Evolutionary conservation across 64 coral and sea anemone genomes (phyloP), one percentile per base, ranked within the genome.

Genomic region (Montipora cactus): DNA sequence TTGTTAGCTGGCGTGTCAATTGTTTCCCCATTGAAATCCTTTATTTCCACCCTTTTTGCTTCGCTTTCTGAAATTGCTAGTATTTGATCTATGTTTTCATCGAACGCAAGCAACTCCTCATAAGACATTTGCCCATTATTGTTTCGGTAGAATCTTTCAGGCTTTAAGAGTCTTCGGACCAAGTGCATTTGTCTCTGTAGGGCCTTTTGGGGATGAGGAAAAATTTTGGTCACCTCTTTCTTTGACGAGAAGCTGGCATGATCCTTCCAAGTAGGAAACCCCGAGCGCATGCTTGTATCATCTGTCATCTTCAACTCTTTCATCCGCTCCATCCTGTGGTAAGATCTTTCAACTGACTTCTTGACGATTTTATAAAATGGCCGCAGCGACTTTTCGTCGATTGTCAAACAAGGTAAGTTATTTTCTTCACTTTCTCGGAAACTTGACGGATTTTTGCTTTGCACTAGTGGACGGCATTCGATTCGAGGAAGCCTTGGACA

Each of bases 1-100:
- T 67, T 86, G 1, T 71, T 86, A 21, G 9, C 53, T 8, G 53
- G 6, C 11, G 6, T 18, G 19, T 86, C 64, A 19, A 72, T 86
- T 2, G 21, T 50, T 72, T 86, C n/a, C 18, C 66, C 82, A 72
- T 7, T 86, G 16, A 86, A 72, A 86, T 86, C 82, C 37, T 50
- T 86, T 6, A 71, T 0, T 22, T 72, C 66, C 15, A 70, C 21
- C 46, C 47, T 20, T 22, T 72, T 86, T 2, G 13, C 15, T 9
- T 72, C 82, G 21, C 10, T 86, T 50, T 72, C 66, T 67, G 82
- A 71, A 67, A 49, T 52, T 8, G 47, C 4, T 1, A 19, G 16
- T 13, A 72, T 18, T 18, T 70, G 37, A 85, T 85, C 61, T 14
- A 51, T 49, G 20, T 70, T 85, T 71, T 85, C 59, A 21, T 85